Evolutionary conservation across 2,888 invertebrate species (phyloP), one percentile per base, ranked within the genome.

Genomic region (Pimpla rufipes): DNA sequence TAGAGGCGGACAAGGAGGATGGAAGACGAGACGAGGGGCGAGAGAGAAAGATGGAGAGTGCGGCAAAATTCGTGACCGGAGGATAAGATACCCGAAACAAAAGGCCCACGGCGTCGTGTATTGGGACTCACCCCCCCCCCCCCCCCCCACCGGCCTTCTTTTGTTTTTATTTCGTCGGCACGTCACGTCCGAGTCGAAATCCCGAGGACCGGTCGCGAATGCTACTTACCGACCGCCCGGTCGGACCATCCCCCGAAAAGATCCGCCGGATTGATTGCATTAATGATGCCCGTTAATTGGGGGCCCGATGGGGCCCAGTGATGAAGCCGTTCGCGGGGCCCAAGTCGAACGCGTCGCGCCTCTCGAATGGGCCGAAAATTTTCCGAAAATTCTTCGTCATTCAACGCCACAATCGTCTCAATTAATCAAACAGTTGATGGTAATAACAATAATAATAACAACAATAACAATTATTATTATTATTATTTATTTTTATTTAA

Each of bases 1-100:
- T 91, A 90, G 91, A 90, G 91, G 89, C 88, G 90, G 91, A 91
- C 92, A 91, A 91, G 90, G 90, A 90, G 90, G 89, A 87, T 86
- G 85, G 35, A 59, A 59, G 29, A 87, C 68, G 83, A 52, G 84
- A 85, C 81, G 87, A 85, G 85, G 86, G 57, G 82, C 64, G 80
- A 83, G 81, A 66, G 62, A 62, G 75, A 21, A 18, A 50, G 71
- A 55, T 45, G 45, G 23, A 47, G 10, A 68, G 8, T 64, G 21
- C 37, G 35, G 40, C 47, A 52, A 75, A 76, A 76, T 75, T 64
- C 55, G 45, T 55, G 66, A 76, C 50, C 71, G 29, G 78, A 70
- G 66, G 75, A 75, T 79, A 78, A 75, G 82, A 74, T 74, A 59
- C 42, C 23, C 66, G 42, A 82, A 85, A 86, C 76, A 80, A 79